Evolutionary conservation across 2,113 vertebrate species (phyloP).

Genomic region (Strix aluco): DNA sequence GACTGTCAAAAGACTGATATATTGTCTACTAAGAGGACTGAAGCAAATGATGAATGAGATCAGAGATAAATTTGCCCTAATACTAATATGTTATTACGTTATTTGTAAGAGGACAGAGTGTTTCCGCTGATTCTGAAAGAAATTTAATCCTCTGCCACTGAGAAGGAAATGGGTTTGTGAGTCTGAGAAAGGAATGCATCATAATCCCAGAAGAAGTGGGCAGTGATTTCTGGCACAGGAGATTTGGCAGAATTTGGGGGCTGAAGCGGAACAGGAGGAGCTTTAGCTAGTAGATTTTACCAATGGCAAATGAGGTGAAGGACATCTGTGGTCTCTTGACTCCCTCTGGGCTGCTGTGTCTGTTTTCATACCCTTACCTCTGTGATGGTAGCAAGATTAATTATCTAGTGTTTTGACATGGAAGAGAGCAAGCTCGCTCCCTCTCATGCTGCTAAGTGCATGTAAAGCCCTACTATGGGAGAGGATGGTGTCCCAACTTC

Average conservation of each 20-base stretch:
- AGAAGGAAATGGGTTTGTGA: conserved; percentile 57
- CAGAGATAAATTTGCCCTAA: conserved; percentile 51
- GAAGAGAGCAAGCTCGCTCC: background rate
- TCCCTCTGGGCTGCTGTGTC: background rate
- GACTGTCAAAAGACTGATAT: background rate
- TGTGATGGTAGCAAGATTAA: background rate
- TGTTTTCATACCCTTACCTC: background rate
- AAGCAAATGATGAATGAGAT: conserved; percentile 52
- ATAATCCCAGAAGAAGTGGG: conserved; percentile 40
- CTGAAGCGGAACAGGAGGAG: background rate
- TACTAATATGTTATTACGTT: conserved; percentile 12
- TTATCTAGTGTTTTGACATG: background rate
- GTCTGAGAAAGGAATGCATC: conserved; percentile 37
- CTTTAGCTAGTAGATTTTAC: background rate
- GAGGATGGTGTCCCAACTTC: background rate
- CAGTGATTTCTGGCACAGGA: conserved; percentile 6
- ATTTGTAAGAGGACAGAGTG: conserved; percentile 39
- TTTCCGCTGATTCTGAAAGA: conserved; percentile 58
- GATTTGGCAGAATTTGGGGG: background rate
- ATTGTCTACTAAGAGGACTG: background rate
- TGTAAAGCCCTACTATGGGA: background rate
- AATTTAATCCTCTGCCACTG: conserved; percentile 55
- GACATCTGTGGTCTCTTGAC: background rate
- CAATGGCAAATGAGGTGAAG: background rate
- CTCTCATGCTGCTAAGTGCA: background rate